These are phyloP conservation scores for Portunus trituberculatus DNA, from an alignment of 1,140 invertebrate species.

Conservation along the genomic window DNA sequence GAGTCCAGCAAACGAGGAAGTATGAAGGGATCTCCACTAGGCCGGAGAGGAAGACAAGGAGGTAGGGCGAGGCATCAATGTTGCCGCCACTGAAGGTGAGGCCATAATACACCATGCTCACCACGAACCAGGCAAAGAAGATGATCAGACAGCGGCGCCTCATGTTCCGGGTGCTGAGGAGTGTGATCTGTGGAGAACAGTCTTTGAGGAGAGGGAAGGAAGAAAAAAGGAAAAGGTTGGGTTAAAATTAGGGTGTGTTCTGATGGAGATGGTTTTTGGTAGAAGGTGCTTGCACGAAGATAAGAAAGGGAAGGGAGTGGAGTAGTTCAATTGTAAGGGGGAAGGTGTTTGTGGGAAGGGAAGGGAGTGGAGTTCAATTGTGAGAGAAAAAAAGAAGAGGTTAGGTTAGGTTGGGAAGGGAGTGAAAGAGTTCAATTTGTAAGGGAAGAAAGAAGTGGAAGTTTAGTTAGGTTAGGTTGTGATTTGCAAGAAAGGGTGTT, in stretches of 20 bases:
- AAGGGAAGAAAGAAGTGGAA: too few species aligned
- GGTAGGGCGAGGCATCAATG: constrained; percentile 69
- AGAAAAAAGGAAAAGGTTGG: background rate
- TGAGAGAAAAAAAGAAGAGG: too few species aligned
- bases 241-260: too few species aligned
- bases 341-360: too few species aligned
- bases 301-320: background rate
- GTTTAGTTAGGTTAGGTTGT: too few species aligned
- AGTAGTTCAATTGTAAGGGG: background rate
- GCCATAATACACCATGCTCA: constrained; percentile 86
- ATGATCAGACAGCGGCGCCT: constrained; percentile 87
- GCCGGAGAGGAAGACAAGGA: constrained; percentile 74
- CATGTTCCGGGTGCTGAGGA: constrained; percentile 87
- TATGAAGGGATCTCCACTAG: constrained; percentile 76
- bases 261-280: too few species aligned
- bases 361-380: background rate
- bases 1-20: constrained; percentile 66
- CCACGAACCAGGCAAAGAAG: constrained; percentile 88
- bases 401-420: too few species aligned
- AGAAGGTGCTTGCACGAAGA: too few species aligned
- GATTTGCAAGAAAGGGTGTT: too few species aligned
- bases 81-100: constrained; percentile 89
- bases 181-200: constrained; percentile 72
- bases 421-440: too few species aligned
- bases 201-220: too few species aligned